These are phyloP conservation scores for Lumbricus terrestris DNA, from an alignment of 2,888 invertebrate genomes.

Conservation along the genomic window DNA sequence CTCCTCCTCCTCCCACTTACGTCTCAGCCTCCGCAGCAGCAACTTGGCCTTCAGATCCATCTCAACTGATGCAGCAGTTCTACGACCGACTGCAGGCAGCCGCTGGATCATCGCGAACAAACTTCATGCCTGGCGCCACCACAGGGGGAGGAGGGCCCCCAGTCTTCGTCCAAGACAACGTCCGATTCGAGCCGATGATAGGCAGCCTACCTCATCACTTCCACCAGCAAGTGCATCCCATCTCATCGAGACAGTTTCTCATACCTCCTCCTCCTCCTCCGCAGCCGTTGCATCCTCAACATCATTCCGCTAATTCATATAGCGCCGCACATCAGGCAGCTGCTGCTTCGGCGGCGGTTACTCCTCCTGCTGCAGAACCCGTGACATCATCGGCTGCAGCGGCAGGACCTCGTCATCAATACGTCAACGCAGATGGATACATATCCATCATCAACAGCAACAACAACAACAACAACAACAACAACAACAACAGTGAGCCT, in stretches of 20 bases:
- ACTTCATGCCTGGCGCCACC: neutral
- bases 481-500: neutral
- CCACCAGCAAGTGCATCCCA: neutral
- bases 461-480: neutral
- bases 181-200: neutral
- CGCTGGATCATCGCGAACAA: neutral
- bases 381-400: neutral
- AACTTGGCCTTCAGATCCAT: neutral
- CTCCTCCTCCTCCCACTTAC: neutral
- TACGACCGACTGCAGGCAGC: neutral
- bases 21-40: neutral
- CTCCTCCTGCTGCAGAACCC: neutral
- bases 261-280: no score
- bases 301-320: neutral
- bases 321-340: neutral
- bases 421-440: neutral
- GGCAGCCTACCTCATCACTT: neutral
- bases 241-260: neutral
- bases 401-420: neutral
- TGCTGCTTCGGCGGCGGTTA: neutral
- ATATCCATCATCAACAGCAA: neutral
- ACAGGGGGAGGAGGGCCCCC: no score
- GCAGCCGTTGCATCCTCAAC: neutral
- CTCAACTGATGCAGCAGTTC: conserved; percentile 3
- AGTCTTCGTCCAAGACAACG: neutral